Evolutionary conservation across 2,797 vertebrate genomes (phyloP).

Genomic region (Mareca penelope): DNA sequence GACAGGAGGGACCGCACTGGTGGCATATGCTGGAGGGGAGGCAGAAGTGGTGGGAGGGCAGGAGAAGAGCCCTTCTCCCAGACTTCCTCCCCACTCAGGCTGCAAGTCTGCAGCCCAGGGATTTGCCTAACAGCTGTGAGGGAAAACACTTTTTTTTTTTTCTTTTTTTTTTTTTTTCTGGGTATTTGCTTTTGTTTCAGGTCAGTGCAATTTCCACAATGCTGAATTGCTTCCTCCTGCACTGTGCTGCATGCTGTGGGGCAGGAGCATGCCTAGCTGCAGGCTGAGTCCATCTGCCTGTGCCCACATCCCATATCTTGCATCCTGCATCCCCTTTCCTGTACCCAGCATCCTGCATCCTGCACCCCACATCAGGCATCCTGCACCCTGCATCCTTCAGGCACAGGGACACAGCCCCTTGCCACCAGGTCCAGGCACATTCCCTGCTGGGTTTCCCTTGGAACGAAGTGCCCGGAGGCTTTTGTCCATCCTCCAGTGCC

Average conservation of each 20-base stretch:
- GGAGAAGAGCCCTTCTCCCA: not conserved
- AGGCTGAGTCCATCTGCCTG: not conserved
- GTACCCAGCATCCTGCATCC: not conserved
- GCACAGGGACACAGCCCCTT: not conserved
- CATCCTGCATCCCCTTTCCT: no score
- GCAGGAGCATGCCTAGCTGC: not conserved
- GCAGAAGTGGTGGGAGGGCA: not conserved
- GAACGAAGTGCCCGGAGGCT: not conserved
- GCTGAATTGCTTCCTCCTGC: not conserved
- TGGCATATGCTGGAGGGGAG: fast-evolving
- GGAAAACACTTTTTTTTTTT: not conserved
- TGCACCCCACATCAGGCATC: not conserved
- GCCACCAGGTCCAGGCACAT: not conserved
- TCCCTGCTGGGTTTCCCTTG: not conserved
- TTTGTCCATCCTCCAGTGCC: fast-evolving
- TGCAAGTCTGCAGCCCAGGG: not conserved
- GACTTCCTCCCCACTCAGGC: not conserved
- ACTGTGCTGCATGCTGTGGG: fast-evolving
- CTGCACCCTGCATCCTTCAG: not conserved
- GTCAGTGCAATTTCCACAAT: fast-evolving
- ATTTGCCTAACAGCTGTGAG: not conserved
- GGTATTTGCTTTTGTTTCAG: not conserved
- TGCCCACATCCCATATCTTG: not conserved
- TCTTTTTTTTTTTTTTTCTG: not conserved
- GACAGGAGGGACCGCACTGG: not conserved